Evolutionary conservation across 2,797 vertebrate genomes (phyloP), one percentile per base, ranked within the genome.

Genomic region (Labroides dimidiatus): DNA sequence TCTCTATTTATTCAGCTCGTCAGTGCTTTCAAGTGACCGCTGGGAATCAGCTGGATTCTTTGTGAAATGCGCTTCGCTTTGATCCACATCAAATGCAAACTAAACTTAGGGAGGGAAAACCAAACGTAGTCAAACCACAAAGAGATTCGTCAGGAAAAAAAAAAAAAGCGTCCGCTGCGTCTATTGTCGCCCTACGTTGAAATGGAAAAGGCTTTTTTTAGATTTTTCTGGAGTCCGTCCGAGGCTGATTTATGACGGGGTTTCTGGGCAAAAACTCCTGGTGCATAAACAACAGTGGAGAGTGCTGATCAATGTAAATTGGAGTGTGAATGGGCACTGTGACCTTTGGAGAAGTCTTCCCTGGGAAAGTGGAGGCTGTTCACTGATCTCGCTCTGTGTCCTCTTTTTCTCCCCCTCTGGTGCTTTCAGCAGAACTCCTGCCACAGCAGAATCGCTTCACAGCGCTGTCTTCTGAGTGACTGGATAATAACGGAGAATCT

Each of bases 271-370:
- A 81, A n/a, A 85, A 77, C 75, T 64, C 80, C 53, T 76, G 48
- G 61, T 65, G 65, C 84, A 89, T 86, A 87, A 89, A 88, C 72
- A 86, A 74, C 61, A 16, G 57, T 42, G 65, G 72, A 72, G 80
- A 69, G 60, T 84, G 78, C 84, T 91, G 89, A 93, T 92, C 90
- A 90, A 86, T 92, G 90, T 77, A 91, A 93, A 92, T 84, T 67
- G 84, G 80, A 74, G 78, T 65, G 61, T 67, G 81, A 91, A 87
- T 81, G 75, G 80, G 53, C 71, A 72, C 64, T 14, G 62, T 86
- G 91, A 93, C 92, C 92, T 92, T 91, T 87, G 77, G 53, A 81
- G 77, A 88, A 80, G 75, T 90, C 85, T 83, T 89, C 80, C 73
- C 77, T 71, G 69, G 72, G 77, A 76, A 83, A 83, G 77, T 52